Conservation (phyloP, 2,113 vertebrate species). For the Macrotus californicus region DNA sequence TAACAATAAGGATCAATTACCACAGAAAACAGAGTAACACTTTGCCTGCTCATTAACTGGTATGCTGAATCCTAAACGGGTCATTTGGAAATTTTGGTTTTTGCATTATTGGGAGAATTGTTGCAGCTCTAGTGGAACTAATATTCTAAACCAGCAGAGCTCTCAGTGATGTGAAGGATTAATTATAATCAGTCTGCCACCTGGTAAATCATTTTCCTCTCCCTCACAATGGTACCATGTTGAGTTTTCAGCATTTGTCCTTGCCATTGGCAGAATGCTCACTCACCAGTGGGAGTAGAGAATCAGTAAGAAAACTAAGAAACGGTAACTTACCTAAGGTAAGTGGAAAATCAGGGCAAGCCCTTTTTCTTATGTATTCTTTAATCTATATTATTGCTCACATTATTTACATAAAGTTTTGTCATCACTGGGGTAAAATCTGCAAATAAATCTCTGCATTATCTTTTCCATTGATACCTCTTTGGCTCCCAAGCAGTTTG, state of each 20-base stretch:
- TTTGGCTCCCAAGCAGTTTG: not conserved
- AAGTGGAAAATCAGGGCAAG: not conserved
- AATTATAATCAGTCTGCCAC: not conserved
- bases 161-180: not conserved
- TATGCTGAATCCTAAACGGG: not conserved
- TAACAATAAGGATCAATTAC: not conserved
- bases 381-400: not conserved
- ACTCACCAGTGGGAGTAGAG: not conserved
- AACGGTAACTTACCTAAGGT: not conserved
- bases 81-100: constrained; percentile 12
- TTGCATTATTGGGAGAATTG: not conserved
- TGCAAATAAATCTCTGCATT: not conserved
- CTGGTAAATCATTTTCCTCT: not conserved
- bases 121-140: not conserved
- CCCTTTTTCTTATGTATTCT: not conserved
- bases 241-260: not conserved
- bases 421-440: not conserved
- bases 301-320: not conserved
- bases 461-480: not conserved
- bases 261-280: not conserved
- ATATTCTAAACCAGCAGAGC: not conserved
- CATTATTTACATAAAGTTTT: not conserved
- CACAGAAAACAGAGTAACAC: not conserved
- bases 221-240: not conserved
- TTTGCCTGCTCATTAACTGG: not conserved